Conservation (phyloP, 1,140 invertebrate species). For the Nasonia giraulti region DNA sequence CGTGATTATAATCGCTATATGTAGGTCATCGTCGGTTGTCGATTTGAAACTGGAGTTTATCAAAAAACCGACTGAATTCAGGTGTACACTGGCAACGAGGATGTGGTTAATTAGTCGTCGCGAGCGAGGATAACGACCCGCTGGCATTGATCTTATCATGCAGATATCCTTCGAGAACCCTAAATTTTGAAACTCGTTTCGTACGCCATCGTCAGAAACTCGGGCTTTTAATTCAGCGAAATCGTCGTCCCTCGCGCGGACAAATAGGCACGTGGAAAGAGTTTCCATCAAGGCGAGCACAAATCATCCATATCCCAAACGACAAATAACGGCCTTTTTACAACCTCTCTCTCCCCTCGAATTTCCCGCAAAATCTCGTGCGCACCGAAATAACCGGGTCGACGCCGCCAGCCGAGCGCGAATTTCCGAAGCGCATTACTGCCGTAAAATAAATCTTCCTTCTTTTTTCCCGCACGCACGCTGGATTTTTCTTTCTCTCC, state of each 20-base stretch:
- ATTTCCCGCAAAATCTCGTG: slow-evolving; percentile 17
- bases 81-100: no score
- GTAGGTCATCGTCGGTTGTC: no score
- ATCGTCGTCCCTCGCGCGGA: background rate
- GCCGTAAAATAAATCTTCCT: slow-evolving; percentile 45
- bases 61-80: no score
- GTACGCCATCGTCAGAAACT: no score
- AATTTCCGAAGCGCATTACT: slow-evolving; percentile 37
- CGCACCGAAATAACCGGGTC: background rate
- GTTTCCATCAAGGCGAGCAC: background rate
- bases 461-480: slow-evolving; percentile 1
- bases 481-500: background rate
- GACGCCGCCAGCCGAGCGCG: background rate
- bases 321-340: slow-evolving; percentile 25
- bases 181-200: no score
- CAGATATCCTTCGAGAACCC: background rate
- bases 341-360: slow-evolving; percentile 9
- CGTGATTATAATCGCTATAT: no score
- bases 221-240: background rate
- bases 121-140: background rate
- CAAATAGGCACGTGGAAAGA: no score
- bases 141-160: slow-evolving; percentile 16
- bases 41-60: no score
- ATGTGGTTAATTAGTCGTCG: background rate
- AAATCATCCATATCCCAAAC: background rate